A percentile compares a stretch with the other conserved stretches of the same genome.
Conservation (phyloP, 2,113 vertebrate species). For the Xenopus borealis region DNA sequence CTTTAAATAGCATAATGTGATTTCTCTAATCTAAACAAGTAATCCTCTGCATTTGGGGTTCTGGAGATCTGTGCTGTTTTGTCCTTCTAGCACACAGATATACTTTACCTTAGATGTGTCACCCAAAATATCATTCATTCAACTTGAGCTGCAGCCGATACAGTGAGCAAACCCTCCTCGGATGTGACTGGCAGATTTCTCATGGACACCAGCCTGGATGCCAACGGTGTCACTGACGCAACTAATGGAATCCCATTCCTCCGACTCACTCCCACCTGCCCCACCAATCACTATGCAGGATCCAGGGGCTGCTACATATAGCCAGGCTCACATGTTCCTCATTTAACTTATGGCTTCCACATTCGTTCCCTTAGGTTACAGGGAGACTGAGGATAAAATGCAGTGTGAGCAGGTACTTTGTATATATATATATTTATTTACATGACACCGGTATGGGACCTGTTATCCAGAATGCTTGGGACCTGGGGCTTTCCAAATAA, state of each 20-base stretch:
- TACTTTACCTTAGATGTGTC: conserved; percentile 8
- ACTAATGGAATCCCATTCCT: conserved; percentile 10
- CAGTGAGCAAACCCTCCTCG: background rate
- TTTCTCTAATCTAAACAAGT: too few relatives aligned
- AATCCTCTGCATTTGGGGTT: too few relatives aligned
- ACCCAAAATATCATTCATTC: background rate
- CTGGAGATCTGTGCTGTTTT: too few relatives aligned
- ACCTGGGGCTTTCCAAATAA: too few relatives aligned
- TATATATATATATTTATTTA: too few relatives aligned
- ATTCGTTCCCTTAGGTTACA: background rate
- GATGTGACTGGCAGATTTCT: background rate
- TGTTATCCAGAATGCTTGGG: too few relatives aligned
- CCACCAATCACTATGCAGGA: conserved; percentile 19
- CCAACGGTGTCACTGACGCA: conserved; percentile 9
- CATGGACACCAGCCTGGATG: conserved; percentile 6
- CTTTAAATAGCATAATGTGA: too few relatives aligned
- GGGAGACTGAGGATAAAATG: too few relatives aligned
- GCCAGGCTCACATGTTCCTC: conserved; percentile 12
- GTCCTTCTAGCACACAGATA: too few relatives aligned
- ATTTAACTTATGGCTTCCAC: conserved; percentile 24
- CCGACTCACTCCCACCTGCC: conserved; percentile 19
- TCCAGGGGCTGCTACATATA: background rate
- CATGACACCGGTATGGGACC: too few relatives aligned
- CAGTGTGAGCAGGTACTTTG: too few relatives aligned
- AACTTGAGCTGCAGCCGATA: background rate